phyloP scores from a whole-genome alignment of 2,113 vertebrate genomes.

The Symphodus melops region DNA sequence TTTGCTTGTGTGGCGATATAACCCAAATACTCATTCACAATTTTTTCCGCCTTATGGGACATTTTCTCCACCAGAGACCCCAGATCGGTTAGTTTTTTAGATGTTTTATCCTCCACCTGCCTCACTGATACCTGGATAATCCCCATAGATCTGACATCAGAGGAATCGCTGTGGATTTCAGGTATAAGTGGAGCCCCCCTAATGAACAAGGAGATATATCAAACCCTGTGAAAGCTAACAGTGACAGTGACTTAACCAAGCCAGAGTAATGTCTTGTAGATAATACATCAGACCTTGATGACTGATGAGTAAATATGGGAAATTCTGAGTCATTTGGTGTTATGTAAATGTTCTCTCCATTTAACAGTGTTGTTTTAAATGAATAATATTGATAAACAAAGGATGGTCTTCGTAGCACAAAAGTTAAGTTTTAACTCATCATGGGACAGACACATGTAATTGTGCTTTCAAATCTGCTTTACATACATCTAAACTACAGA shows the following conservation, averaged over 20 bases:
- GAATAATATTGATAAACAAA: constrained; percentile 18
- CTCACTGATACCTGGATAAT: constrained; percentile 54
- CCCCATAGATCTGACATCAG: constrained; percentile 52
- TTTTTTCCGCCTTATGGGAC: background rate
- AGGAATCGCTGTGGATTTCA: constrained; percentile 45
- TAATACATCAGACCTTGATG: constrained; percentile 58
- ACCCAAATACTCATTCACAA: background rate
- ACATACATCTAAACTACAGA: background rate
- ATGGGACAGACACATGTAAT: background rate
- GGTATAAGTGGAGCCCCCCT: constrained; percentile 33
- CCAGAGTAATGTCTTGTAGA: constrained; percentile 36
- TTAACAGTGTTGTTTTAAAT: constrained; percentile 44
- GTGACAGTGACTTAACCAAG: constrained; percentile 60
- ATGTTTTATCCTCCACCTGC: background rate
- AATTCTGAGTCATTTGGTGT: constrained; percentile 58
- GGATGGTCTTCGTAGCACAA: background rate
- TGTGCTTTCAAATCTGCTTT: background rate
- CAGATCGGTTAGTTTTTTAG: constrained; percentile 15
- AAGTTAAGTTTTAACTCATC: background rate
- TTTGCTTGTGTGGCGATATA: background rate
- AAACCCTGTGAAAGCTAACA: constrained; percentile 43
- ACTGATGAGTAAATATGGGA: constrained; percentile 66
- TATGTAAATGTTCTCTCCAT: constrained; percentile 39
- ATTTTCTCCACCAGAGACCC: background rate
- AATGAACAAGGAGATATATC: constrained; percentile 25